Evolutionary conservation across 2,888 invertebrate genomes (phyloP).

Genomic region (Pedicia rivosa): DNA sequence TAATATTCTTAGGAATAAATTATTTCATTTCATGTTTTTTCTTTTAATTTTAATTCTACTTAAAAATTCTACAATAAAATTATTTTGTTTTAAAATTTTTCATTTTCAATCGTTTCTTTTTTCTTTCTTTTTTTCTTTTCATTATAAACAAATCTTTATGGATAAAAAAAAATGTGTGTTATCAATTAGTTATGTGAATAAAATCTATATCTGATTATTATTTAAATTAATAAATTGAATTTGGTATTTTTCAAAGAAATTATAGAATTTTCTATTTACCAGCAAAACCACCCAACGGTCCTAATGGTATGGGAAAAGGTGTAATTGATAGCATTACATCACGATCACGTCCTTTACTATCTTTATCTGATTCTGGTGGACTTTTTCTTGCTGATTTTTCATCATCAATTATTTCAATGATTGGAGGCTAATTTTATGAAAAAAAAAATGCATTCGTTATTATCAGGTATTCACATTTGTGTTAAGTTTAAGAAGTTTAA

Average conservation of each 20-base stretch:
- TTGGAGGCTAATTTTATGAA: constrained; percentile 33
- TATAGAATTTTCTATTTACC: constrained; percentile 20
- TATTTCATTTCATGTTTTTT: too few species aligned
- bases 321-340: constrained; percentile 35
- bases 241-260: neutral
- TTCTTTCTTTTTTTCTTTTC: too few species aligned
- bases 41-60: too few species aligned
- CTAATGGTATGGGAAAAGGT: constrained; percentile 29
- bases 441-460: constrained; percentile 3
- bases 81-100: constrained; percentile 1
- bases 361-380: constrained; percentile 52
- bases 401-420: constrained; percentile 55
- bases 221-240: neutral
- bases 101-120: too few species aligned
- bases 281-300: constrained; percentile 31
- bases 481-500: too few species aligned
- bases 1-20: too few species aligned
- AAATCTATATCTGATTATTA: too few species aligned
- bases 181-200: too few species aligned
- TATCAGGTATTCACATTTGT: too few species aligned
- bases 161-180: too few species aligned
- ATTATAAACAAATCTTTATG: too few species aligned
- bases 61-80: too few species aligned
- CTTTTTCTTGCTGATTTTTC: constrained; percentile 44
- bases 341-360: constrained; percentile 40